A percentile compares a stretch with the other conserved stretches of the same genome.
Conservation (phyloP, 2,888 invertebrate species). For the Clanis bilineata region DNA sequence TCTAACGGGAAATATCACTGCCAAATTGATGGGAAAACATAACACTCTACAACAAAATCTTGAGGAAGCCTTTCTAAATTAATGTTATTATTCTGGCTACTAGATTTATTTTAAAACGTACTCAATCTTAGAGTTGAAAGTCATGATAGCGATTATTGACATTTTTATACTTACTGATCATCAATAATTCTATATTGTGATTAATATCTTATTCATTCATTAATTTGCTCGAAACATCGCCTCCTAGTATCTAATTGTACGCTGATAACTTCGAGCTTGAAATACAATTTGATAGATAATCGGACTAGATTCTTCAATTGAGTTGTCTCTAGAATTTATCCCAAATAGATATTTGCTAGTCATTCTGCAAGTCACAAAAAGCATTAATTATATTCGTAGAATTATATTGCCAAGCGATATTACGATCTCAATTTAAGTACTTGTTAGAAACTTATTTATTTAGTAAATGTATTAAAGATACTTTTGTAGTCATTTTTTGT, state of each 20-base stretch:
- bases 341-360: constrained; percentile 49
- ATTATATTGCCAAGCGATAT: constrained; percentile 78
- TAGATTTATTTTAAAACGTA: background rate
- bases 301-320: background rate
- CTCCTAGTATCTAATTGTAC: background rate
- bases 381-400: constrained; percentile 42
- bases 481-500: background rate
- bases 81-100: background rate
- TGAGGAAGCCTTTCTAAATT: too few relatives aligned
- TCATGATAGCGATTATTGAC: background rate
- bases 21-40: background rate
- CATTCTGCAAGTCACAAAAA: constrained; percentile 25
- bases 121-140: background rate
- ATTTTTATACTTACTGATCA: background rate
- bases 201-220: background rate
- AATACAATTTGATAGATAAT: background rate
- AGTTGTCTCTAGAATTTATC: constrained; percentile 34
- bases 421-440: constrained; percentile 59
- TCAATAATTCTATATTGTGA: background rate
- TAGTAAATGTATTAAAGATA: constrained; percentile 1
- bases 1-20: background rate
- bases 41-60: too few relatives aligned
- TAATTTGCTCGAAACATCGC: background rate
- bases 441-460: constrained; percentile 23
- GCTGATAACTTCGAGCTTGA: constrained; percentile 2